phyloP scores from a whole-genome alignment of 2,888 invertebrate species.

The Chrysodeixis includens region DNA sequence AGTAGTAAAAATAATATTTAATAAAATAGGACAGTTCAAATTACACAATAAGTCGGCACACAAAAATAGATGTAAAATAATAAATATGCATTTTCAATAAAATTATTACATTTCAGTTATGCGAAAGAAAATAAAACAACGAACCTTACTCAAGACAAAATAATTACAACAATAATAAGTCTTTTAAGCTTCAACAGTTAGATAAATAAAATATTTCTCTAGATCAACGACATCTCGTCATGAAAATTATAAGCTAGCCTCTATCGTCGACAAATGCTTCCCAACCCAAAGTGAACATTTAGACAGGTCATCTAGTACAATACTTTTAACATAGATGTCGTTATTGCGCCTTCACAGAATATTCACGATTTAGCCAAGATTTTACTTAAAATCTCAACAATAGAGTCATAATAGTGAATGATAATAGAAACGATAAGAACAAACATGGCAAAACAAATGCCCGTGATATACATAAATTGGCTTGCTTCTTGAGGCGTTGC shows the following conservation, averaged over 20 bases:
- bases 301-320: not conserved
- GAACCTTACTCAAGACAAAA: constrained; percentile 38
- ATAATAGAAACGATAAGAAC: constrained; percentile 90
- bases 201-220: constrained; percentile 22
- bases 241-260: not conserved
- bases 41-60: constrained; percentile 70
- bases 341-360: not conserved
- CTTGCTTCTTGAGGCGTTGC: constrained; percentile 89
- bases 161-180: constrained; percentile 56
- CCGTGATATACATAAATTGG: constrained; percentile 90
- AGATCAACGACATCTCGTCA: constrained; percentile 8
- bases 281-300: not conserved
- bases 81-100: constrained; percentile 42
- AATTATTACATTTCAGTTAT: constrained; percentile 45
- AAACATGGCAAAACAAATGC: constrained; percentile 90
- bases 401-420: constrained; percentile 88
- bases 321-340: not conserved
- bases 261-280: not conserved
- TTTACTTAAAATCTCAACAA: constrained; percentile 71
- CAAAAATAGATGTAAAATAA: constrained; percentile 60
- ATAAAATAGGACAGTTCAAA: constrained; percentile 67
- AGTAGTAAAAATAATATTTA: constrained; percentile 67
- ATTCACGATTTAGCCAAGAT: constrained; percentile 68
- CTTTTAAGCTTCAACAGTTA: constrained; percentile 51
- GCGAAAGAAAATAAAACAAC: constrained; percentile 49